phyloP scores from a whole-genome alignment of 2,888 invertebrate species.

The Aphodius granarius region DNA sequence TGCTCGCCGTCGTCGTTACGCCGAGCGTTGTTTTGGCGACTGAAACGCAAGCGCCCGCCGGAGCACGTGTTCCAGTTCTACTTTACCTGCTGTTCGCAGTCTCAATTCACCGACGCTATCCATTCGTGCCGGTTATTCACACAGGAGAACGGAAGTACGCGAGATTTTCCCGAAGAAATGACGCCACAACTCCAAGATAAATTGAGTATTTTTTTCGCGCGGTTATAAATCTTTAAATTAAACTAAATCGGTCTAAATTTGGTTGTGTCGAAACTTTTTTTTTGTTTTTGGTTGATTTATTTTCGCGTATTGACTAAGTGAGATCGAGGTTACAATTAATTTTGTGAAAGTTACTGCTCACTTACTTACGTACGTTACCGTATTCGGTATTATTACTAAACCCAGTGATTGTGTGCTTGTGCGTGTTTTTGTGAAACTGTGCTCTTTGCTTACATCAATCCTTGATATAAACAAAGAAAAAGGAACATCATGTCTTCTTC shows the following conservation, averaged over 20 bases:
- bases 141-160: not conserved
- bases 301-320: not conserved
- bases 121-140: conserved; percentile 1
- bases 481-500: conserved; percentile 38
- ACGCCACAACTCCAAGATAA: not conserved
- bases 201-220: not conserved
- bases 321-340: not conserved
- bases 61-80: conserved; percentile 25
- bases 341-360: not conserved
- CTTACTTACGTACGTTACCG: not conserved
- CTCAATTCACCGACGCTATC: conserved; percentile 1
- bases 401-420: conserved; percentile 6
- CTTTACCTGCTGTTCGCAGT: conserved; percentile 12
- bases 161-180: not conserved
- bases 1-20: not conserved
- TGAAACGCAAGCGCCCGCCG: conserved; percentile 23
- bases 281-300: not conserved
- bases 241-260: not conserved
- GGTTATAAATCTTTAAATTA: no score
- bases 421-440: not conserved
- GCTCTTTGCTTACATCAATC: not conserved
- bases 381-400: not conserved
- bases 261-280: not conserved
- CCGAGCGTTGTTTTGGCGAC: not conserved
- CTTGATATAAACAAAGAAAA: not conserved